Evolutionary conservation across 37 sponge, comb jelly and placozoan species (phyloP).

Genomic region (Mnemiopsis leidyi): DNA sequence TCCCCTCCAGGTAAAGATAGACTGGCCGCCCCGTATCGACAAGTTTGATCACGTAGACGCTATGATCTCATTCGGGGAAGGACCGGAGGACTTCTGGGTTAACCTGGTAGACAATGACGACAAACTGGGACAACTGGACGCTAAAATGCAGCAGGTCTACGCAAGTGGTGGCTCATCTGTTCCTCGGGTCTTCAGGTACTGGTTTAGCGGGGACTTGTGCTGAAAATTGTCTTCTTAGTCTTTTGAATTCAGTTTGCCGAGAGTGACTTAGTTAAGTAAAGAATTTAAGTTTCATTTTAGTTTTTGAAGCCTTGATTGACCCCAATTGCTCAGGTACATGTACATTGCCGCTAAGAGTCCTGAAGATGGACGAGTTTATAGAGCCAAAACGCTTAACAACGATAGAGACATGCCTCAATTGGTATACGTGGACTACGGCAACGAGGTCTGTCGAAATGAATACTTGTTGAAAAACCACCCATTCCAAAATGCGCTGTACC

Average conservation of each 20-base stretch:
- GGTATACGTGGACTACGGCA: constrained; percentile 27
- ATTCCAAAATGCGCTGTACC: neutral
- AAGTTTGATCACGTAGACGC: neutral
- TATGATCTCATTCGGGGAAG: neutral
- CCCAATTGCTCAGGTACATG: constrained; percentile 1
- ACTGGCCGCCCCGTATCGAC: neutral
- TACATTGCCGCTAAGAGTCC: neutral
- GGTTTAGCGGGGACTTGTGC: too few relatives aligned
- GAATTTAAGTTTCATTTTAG: too few relatives aligned
- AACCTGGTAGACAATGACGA: neutral
- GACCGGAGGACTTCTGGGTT: constrained; percentile 20
- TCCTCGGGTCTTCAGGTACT: constrained; percentile 6
- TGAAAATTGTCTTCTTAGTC: too few relatives aligned
- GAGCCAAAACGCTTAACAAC: neutral
- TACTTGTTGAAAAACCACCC: too few relatives aligned
- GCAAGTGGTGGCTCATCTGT: neutral
- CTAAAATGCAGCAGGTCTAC: neutral
- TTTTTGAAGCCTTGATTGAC: too few relatives aligned
- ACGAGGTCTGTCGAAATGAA: neutral
- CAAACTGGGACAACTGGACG: neutral
- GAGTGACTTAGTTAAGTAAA: too few relatives aligned
- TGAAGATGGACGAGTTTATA: neutral
- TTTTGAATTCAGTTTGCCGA: too few relatives aligned
- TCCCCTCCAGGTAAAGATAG: neutral
- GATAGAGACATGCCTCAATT: neutral